These are phyloP conservation scores for Drosophila orena DNA, from an alignment of 1,140 invertebrate species.

Conservation along the genomic window DNA sequence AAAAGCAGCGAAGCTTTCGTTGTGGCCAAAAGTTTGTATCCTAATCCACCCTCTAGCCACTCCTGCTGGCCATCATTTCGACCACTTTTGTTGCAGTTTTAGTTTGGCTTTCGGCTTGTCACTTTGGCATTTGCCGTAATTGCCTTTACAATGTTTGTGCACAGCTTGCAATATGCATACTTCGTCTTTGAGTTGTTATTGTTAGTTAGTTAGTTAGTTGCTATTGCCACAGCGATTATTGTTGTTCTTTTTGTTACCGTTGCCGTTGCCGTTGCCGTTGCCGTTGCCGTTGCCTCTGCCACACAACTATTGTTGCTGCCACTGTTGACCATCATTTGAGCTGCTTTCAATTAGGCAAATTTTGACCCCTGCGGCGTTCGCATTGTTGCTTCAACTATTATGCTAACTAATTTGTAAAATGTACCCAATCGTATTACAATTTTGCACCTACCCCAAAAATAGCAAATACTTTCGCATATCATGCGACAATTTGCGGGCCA, in stretches of 20 bases:
- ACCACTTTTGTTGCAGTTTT: constrained; percentile 49
- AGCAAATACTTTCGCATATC: constrained; percentile 17
- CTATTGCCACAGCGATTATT: constrained; percentile 6
- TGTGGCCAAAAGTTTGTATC: constrained; percentile 33
- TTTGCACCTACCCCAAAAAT: background rate
- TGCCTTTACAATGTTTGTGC: constrained; percentile 68
- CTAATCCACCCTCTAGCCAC: constrained; percentile 18
- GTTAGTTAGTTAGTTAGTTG: constrained; percentile 18
- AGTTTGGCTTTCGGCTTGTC: constrained; percentile 63
- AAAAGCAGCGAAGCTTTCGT: constrained; percentile 14
- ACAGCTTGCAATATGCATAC: constrained; percentile 53
- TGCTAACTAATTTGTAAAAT: constrained; percentile 64
- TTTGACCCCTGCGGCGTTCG: constrained; percentile 52
- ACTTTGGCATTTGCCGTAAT: constrained; percentile 69
- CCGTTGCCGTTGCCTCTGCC: constrained; percentile 7
- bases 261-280: constrained; percentile 10
- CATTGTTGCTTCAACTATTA: constrained; percentile 60
- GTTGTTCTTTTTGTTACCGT: background rate
- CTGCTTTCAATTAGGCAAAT: constrained; percentile 66
- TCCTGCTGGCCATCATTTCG: constrained; percentile 11
- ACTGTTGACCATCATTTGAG: constrained; percentile 41
- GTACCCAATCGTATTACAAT: constrained; percentile 49
- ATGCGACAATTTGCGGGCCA: constrained; percentile 56
- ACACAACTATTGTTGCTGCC: constrained; percentile 5
- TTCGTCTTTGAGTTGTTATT: constrained; percentile 29